These are phyloP conservation scores for Hyperopisus bebe DNA, from an alignment of 2,113 vertebrate species.

Conservation along the genomic window DNA sequence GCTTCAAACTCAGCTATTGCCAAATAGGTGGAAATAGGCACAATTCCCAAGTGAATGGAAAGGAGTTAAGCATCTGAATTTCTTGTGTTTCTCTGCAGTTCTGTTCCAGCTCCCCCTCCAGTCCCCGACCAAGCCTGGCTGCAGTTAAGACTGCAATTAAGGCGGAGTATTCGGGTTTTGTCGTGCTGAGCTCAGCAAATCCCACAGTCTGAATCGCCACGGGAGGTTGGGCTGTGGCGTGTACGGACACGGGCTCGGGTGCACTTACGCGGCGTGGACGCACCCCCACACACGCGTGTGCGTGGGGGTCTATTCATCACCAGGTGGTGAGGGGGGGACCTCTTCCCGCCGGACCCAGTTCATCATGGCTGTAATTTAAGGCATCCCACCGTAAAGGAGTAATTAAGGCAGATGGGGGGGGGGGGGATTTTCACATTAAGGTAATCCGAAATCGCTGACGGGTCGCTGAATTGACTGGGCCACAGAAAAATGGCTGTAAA, in stretches of 20 bases:
- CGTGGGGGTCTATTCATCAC: conserved; percentile 1
- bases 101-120: not conserved
- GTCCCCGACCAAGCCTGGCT: not conserved
- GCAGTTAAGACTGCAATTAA: not conserved
- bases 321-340: conserved; percentile 3
- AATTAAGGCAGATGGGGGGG: conserved; percentile 56
- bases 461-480: conserved; percentile 48
- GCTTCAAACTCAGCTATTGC: not conserved
- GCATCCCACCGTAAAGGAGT: conserved; percentile 46
- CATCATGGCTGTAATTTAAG: conserved; percentile 50
- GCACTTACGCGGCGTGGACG: not conserved
- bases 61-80: not conserved
- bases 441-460: conserved; percentile 53
- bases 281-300: conserved; percentile 7
- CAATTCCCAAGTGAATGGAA: not conserved
- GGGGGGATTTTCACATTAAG: conserved; percentile 54
- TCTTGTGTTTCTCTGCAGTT: not conserved
- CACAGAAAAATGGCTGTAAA: conserved; percentile 35
- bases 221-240: not conserved
- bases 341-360: conserved; percentile 42
- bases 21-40: not conserved
- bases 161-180: not conserved
- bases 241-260: not conserved
- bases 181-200: not conserved
- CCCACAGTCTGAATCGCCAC: not conserved